Base-by-base conservation (phyloP, 1,140 invertebrate genomes). In the Trachymyrmex cornetzi region DNA sequence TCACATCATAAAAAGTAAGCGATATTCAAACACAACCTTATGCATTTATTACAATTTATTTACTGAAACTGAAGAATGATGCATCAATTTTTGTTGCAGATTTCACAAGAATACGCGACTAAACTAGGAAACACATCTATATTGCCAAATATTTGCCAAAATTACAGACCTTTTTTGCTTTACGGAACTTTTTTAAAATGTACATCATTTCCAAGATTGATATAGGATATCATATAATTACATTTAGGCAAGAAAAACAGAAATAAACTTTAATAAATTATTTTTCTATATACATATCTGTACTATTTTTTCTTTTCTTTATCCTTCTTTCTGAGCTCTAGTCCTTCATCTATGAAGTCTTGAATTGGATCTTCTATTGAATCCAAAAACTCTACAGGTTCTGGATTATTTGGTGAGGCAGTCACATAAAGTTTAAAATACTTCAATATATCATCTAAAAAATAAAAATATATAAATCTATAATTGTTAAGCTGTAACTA, bases 1-100 rank as follows among this genome's bases (percentile, higher is more conserved):
- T 66, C 77, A 90, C 6, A 30, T 67, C 50, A 5, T 86, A 61
- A 55, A n/a, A 59, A 82, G 89, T 91, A 88, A 82, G 38, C 80
- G 22, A 30, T 81, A 44, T 74, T 86, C 27, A n/a, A 19, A 44
- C 3, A 24, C 2, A 22, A 48, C 24, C 2, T 71, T 22, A 44
- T 44, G 11, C 9, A 44, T 44, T 77, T 30, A 14, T 4, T 59
- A 44, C 0, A 4, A 59, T 77, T 63, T 82, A 50, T 22, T 63
- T 1, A 24, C 67, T 38, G 30, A 30, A 19, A 4, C 2, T 71
- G n/a, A n/a, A 79, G 0, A 86, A 71, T 71, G 4, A 79, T n/a
- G 1, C 2, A 22, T 14, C 14, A 1, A 50, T 24, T 69, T 81
- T 38, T 57, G 24, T 86, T 82, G 16, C 22, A 86, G 85, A 82